Evolutionary conservation across 2,797 vertebrate genomes (phyloP).

Genomic region (Heteromormyrus szaboi): DNA sequence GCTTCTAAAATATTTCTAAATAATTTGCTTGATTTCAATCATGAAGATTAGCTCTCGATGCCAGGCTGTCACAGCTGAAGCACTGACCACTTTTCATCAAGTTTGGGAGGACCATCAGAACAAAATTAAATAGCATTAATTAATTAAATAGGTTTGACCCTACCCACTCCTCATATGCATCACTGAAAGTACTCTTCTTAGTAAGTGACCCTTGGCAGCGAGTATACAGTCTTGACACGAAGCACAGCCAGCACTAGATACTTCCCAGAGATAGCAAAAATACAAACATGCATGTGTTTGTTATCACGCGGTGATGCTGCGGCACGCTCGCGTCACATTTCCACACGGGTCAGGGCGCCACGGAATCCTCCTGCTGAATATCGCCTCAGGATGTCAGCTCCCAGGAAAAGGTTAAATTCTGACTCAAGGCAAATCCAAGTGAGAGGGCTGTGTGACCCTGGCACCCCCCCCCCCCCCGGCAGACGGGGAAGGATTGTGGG

Average conservation of each 20-base stretch:
- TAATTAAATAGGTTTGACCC: neutral
- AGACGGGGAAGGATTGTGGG: neutral
- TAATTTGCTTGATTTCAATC: neutral
- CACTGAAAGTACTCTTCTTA: neutral
- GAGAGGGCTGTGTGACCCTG: neutral
- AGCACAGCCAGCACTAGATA: neutral
- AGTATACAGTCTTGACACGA: neutral
- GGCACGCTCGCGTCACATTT: neutral
- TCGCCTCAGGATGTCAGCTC: neutral
- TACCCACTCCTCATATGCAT: neutral
- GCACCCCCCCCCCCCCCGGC: neutral
- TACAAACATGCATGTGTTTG: neutral
- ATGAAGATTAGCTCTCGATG: neutral
- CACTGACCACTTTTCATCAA: neutral
- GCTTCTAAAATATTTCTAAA: neutral
- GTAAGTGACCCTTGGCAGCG: neutral
- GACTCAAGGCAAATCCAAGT: neutral
- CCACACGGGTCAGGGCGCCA: neutral
- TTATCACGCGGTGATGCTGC: neutral
- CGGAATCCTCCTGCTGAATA: neutral
- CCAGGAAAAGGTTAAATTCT: constrained; percentile 1
- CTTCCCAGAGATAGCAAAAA: neutral
- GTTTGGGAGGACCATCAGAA: neutral
- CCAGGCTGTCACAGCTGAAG: neutral
- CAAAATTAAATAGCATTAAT: neutral